Conservation (phyloP, 2,888 invertebrate species). For the Apodemia zela region DNA sequence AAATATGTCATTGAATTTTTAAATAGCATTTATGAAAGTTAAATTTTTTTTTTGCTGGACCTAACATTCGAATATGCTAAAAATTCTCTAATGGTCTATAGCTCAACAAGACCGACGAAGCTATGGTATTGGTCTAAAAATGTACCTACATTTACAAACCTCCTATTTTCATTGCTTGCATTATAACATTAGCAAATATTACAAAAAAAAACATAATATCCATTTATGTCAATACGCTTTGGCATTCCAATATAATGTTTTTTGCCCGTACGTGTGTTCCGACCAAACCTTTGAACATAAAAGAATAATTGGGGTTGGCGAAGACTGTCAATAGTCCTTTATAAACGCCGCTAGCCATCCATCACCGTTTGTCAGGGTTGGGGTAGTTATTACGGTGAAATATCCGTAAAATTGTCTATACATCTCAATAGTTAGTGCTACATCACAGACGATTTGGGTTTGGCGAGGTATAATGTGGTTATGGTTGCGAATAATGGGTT, state of each 20-base stretch:
- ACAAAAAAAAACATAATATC: conserved; percentile 11
- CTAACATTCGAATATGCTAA: too few species aligned
- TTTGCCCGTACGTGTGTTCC: conserved; percentile 16
- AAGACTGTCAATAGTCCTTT: conserved; percentile 57
- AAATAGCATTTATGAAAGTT: too few species aligned
- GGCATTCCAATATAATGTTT: conserved; percentile 11
- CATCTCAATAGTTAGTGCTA: conserved; percentile 51
- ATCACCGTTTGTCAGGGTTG: conserved; percentile 55
- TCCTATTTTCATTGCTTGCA: background rate
- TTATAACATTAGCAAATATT: background rate
- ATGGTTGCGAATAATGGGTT: conserved; percentile 36
- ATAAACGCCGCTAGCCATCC: conserved; percentile 60
- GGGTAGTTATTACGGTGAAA: conserved; percentile 56
- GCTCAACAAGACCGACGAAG: background rate
- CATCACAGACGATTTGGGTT: conserved; percentile 61
- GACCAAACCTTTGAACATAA: conserved; percentile 12
- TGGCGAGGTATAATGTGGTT: conserved; percentile 51
- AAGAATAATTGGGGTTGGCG: conserved; percentile 59
- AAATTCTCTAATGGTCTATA: background rate
- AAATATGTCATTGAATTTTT: too few species aligned
- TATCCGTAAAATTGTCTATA: conserved; percentile 67
- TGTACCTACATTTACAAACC: background rate
- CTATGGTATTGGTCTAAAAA: background rate
- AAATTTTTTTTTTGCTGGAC: too few species aligned
- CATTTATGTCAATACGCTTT: conserved; percentile 9